Evolutionary conservation across 2,113 vertebrate genomes (phyloP), one percentile per base, ranked within the genome.

Genomic region (Poeciliopsis turrubarensis): DNA sequence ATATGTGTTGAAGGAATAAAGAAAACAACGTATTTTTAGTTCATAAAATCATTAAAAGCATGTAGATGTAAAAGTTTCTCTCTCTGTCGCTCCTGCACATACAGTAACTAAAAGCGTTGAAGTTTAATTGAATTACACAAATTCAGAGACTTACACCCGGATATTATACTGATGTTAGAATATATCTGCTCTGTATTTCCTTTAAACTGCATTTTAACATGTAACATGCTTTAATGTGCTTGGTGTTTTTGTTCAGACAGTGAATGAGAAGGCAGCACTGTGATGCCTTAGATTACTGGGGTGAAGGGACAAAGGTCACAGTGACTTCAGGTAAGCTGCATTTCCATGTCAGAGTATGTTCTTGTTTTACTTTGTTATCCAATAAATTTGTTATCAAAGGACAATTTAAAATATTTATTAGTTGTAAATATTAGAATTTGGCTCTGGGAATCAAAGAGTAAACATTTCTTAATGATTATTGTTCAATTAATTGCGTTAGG

Each of bases 291-390:
- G 74, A 78, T 68, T 64, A 60, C 67, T 85, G 78, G 83, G 83
- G 83, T 6, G 0, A 0, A 0, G 83, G 83, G 34, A 85, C 83
- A 12, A 1, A 14, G 39, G 74, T 85, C 71, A 72, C 63, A 26
- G 83, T 85, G 25, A 19, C 60, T 29, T 32, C 71, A 69, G 72
- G 83, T 85, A 85, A 78, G 78, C 3, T 63, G 29, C 27, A 34
- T 78, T 81, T 75, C 25, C 70, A 29, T 29, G 29, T 29, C 3
- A 29, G 29, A 29, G 29, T 29, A 29, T 29, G 29, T 29, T 29
- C 29, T 29, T 29, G 29, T 29, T 29, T 29, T 29, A 29, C 29
- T 29, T 29, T 29, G 29, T 29, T 29, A 29, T 29, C 29, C 29
- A 29, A 29, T 29, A 3, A 29, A 29, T 29, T 29, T 29, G 29